Evolutionary conservation across 1,140 invertebrate species (phyloP).

Genomic region (Eriocheir sinensis): DNA sequence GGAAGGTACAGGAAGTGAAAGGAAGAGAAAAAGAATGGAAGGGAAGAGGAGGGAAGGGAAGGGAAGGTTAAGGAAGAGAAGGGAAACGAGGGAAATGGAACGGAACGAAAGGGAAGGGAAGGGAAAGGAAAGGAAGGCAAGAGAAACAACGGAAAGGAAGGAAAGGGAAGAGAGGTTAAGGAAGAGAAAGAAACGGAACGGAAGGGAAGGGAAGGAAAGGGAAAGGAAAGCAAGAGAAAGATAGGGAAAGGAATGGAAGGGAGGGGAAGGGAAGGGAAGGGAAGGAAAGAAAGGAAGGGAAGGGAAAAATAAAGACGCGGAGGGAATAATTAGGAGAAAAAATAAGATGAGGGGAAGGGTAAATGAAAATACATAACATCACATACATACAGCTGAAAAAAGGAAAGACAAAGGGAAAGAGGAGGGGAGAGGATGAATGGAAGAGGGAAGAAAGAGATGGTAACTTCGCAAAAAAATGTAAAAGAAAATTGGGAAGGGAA

Average conservation of each 20-base stretch:
- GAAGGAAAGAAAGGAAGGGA: too few relatives aligned
- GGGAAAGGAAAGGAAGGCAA: neutral
- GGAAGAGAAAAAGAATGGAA: too few relatives aligned
- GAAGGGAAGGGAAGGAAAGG: neutral
- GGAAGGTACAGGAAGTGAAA: neutral
- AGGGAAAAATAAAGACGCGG: neutral
- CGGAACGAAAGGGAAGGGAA: neutral
- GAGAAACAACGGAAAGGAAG: neutral
- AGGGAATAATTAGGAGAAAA: neutral
- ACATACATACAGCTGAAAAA: neutral
- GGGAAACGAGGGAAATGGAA: neutral
- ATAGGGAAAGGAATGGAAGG: neutral
- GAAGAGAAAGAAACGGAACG: neutral
- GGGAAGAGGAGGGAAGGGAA: neutral
- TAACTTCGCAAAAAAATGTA: too few relatives aligned
- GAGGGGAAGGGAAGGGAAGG: neutral
- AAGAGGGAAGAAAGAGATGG: too few relatives aligned
- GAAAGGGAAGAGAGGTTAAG: neutral
- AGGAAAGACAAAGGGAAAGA: too few relatives aligned
- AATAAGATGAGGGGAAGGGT: neutral
- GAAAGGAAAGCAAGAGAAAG: neutral
- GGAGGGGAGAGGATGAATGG: too few relatives aligned
- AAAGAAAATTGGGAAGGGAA: too few relatives aligned
- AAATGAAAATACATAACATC: neutral
- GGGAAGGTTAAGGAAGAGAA: neutral